A percentile compares a stretch with the other conserved stretches of the same genome.
Evolutionary conservation across 53 echinoderm and acorn worm genomes (phyloP).

Genomic region (Henricia sp.): DNA sequence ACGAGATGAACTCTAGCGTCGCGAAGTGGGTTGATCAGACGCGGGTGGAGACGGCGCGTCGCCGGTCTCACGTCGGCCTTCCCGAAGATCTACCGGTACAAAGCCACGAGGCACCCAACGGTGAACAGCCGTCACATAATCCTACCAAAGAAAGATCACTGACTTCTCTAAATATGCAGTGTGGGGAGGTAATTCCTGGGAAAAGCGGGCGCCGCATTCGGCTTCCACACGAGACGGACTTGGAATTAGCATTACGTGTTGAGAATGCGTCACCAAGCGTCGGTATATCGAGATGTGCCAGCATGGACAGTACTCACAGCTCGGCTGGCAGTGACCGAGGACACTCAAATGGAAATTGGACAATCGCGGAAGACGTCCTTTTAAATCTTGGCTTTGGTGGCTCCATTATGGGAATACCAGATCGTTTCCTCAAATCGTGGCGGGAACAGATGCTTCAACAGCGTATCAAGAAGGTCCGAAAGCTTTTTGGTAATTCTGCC

Average conservation of each 20-base stretch:
- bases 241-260: conserved; percentile 47
- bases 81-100: conserved; percentile 7
- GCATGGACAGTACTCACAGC: conserved; percentile 74
- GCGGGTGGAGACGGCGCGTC: conserved; percentile 65
- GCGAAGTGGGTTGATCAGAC: conserved; percentile 93
- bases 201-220: conserved; percentile 25
- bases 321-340: conserved; percentile 40
- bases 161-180: conserved; percentile 51
- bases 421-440: conserved; percentile 89
- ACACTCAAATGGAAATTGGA: conserved; percentile 56
- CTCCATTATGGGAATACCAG: conserved; percentile 83
- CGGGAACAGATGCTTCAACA: conserved; percentile 74
- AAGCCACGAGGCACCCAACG: conserved; percentile 57
- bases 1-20: conserved; percentile 72
- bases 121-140: conserved; percentile 4
- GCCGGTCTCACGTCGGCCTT: conserved; percentile 37
- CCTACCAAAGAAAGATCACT: conserved; percentile 1
- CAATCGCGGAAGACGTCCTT: conserved; percentile 84
- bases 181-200: conserved; percentile 56
- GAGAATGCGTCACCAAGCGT: conserved; percentile 51
- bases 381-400: conserved; percentile 92
- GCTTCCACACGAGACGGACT: conserved; percentile 52
- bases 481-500: conserved; percentile 52
- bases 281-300: conserved; percentile 73
- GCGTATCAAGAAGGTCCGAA: conserved; percentile 70